Conservation (phyloP, 1,140 invertebrate genomes). For the Trachymyrmex septentrionalis region DNA sequence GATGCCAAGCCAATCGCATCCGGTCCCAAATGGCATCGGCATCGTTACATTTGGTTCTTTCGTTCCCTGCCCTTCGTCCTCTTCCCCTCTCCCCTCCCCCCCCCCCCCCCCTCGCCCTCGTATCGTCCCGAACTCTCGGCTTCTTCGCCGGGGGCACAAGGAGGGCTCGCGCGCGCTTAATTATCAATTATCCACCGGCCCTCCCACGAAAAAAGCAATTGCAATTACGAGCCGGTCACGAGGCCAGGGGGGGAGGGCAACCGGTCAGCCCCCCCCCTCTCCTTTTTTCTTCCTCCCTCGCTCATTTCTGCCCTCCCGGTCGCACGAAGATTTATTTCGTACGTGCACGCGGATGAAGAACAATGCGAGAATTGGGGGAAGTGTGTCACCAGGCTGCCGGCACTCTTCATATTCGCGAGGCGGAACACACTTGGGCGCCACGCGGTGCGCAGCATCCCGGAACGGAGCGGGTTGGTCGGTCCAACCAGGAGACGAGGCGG, state of each 20-base stretch:
- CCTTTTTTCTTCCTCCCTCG: not conserved
- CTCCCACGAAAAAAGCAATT: conserved; percentile 72
- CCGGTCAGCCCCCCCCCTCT: conserved; percentile 9
- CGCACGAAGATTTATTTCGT: conserved; percentile 65
- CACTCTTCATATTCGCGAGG: conserved; percentile 44
- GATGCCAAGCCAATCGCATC: conserved; percentile 59
- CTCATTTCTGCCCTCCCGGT: not conserved
- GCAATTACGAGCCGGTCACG: conserved; percentile 66
- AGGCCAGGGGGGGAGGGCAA: conserved; percentile 40
- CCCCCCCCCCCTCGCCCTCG: too few species aligned
- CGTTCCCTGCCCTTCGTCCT: not conserved
- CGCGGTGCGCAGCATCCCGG: conserved; percentile 61
- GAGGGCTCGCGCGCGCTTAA: conserved; percentile 69
- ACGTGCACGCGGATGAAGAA: conserved; percentile 68
- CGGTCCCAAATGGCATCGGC: conserved; percentile 59
- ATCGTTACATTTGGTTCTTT: conserved; percentile 67
- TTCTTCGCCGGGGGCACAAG: conserved; percentile 32
- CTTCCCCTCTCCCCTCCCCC: too few species aligned
- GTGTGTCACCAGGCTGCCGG: conserved; percentile 71
- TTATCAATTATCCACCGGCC: conserved; percentile 74
- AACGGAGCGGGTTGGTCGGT: conserved; percentile 8
- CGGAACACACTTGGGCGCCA: conserved; percentile 64
- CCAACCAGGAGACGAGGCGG: conserved; percentile 31
- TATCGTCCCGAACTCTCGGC: not conserved
- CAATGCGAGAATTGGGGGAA: conserved; percentile 81